phyloP scores from a whole-genome alignment of 2,113 vertebrate genomes.

The Labeo catla region DNA sequence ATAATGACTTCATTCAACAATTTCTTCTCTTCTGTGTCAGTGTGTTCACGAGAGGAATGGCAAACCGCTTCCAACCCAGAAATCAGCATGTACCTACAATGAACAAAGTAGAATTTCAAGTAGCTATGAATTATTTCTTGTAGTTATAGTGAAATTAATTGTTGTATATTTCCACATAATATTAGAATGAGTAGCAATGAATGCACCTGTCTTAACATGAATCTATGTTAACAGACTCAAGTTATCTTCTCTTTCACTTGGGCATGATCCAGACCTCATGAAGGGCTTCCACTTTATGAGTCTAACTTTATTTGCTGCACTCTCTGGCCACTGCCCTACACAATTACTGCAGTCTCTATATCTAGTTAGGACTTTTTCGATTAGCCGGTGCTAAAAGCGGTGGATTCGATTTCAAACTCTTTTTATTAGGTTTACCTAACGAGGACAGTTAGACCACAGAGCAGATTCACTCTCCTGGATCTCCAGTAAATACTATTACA shows the following conservation, averaged over 20 bases:
- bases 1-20: too few relatives aligned
- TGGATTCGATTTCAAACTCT: conserved; percentile 73
- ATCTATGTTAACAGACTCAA: not conserved
- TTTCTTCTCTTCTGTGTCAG: too few relatives aligned
- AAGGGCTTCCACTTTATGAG: conserved; percentile 68
- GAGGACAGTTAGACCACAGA: conserved; percentile 66
- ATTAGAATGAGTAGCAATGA: not conserved
- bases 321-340: conserved; percentile 59
- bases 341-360: conserved; percentile 61
- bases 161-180: not conserved
- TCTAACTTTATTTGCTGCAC: conserved; percentile 73
- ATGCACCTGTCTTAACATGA: not conserved
- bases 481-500: conserved; percentile 68
- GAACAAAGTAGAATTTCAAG: not conserved
- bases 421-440: conserved; percentile 78
- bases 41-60: not conserved
- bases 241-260: conserved; percentile 10
- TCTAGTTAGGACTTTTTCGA: conserved; percentile 69
- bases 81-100: not conserved
- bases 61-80: not conserved
- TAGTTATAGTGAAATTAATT: not conserved
- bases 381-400: conserved; percentile 71
- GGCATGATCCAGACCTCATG: conserved; percentile 15
- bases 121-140: not conserved
- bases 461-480: conserved; percentile 64